Conservation (phyloP, 2,888 invertebrate genomes). For the Cryptus viduatorius region DNA sequence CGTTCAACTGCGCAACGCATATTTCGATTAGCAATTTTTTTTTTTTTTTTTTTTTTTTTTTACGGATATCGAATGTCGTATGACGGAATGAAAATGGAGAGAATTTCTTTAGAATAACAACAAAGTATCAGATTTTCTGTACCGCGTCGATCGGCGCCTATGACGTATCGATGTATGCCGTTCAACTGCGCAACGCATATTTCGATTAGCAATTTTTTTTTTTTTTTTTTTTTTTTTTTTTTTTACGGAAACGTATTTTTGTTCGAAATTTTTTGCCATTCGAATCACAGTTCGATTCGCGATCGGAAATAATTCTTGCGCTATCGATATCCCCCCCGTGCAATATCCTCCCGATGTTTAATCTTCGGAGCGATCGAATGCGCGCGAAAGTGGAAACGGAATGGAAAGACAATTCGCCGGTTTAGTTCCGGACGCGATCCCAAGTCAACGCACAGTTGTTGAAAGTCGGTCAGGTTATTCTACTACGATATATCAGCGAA, state of each 20-base stretch:
- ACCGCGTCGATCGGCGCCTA: neutral
- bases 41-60: too few species aligned
- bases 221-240: neutral
- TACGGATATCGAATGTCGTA: too few species aligned
- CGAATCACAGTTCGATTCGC: conserved; percentile 40
- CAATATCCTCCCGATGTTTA: conserved; percentile 45
- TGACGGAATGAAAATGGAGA: neutral
- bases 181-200: neutral
- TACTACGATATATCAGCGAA: neutral
- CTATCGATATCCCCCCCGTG: neutral
- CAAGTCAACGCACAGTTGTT: neutral
- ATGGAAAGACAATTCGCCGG: conserved; percentile 5
- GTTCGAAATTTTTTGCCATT: neutral
- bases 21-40: conserved; percentile 2
- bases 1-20: neutral
- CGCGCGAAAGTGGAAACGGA: neutral
- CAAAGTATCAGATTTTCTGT: conserved; percentile 13
- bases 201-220: neutral
- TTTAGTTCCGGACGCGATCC: neutral
- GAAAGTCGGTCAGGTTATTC: neutral
- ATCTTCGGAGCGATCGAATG: neutral
- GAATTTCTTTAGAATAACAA: neutral
- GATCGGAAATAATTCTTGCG: conserved; percentile 57
- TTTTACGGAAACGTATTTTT: neutral
- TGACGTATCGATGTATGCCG: neutral